Conservation (phyloP, 2,113 vertebrate species). For the Mustela lutreola region DNA sequence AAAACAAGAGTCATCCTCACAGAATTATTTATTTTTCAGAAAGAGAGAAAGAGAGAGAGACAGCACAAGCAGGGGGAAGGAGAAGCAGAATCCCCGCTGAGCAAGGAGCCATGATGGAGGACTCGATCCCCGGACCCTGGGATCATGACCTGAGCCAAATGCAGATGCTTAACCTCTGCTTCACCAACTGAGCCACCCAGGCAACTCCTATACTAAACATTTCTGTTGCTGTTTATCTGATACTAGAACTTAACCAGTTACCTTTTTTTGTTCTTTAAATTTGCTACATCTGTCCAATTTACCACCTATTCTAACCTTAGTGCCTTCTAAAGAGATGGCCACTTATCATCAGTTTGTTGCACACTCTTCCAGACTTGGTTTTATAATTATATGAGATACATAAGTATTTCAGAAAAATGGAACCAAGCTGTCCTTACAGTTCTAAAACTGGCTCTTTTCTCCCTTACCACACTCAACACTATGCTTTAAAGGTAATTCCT, state of each 20-base stretch:
- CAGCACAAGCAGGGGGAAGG: background rate
- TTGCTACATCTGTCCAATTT: background rate
- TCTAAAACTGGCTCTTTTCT: background rate
- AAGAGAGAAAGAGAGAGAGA: background rate
- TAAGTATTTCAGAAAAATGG: background rate
- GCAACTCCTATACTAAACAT: background rate
- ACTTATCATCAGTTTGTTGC: background rate
- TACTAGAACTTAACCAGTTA: background rate
- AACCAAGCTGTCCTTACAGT: background rate
- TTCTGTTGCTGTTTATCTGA: background rate
- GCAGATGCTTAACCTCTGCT: background rate
- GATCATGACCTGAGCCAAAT: background rate
- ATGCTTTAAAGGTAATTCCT: background rate
- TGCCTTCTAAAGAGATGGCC: background rate
- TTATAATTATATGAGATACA: background rate
- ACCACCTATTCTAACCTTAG: background rate
- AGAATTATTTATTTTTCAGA: background rate
- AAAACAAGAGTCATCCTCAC: background rate
- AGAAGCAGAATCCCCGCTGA: background rate
- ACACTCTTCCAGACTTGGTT: background rate
- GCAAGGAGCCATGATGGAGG: background rate
- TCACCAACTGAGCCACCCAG: background rate
- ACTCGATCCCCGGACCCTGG: background rate
- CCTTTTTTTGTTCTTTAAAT: background rate
- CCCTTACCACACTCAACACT: background rate